phyloP scores from a whole-genome alignment of 2,113 vertebrate species.

The Cyphomyrus plagiostoma region DNA sequence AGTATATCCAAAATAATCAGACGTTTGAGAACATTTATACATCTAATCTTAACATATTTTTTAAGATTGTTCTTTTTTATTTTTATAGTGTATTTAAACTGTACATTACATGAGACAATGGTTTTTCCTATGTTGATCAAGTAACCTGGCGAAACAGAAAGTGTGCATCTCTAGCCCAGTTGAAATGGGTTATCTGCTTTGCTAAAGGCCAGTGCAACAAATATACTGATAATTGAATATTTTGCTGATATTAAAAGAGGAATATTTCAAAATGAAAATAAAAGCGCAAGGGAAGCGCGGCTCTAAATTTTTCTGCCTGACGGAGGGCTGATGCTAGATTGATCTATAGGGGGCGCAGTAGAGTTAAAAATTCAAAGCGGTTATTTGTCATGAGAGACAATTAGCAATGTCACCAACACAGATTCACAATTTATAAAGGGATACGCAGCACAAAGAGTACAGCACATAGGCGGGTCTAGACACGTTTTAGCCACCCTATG shows the following conservation, averaged over 20 bases:
- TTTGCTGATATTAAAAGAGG: neutral
- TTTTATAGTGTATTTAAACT: neutral
- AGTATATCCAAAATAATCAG: neutral
- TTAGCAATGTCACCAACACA: neutral
- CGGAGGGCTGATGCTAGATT: slow-evolving; percentile 3
- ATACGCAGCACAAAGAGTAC: neutral
- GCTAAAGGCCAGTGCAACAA: neutral
- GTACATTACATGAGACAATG: neutral
- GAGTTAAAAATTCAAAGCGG: slow-evolving; percentile 15
- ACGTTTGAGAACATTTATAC: neutral
- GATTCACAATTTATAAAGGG: neutral
- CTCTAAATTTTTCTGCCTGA: neutral
- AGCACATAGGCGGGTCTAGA: neutral
- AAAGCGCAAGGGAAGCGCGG: slow-evolving; percentile 7
- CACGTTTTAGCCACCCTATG: neutral
- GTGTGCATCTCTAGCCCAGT: neutral
- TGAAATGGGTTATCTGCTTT: neutral
- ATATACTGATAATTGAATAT: neutral
- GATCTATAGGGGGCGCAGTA: slow-evolving; percentile 29
- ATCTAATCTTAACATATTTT: neutral
- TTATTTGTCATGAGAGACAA: neutral
- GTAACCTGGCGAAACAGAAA: neutral
- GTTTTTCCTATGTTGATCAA: neutral
- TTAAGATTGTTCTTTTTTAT: neutral
- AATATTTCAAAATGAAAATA: slow-evolving; percentile 16